Conservation (phyloP, 2,888 invertebrate species). For the Nomada lathburiana region DNA sequence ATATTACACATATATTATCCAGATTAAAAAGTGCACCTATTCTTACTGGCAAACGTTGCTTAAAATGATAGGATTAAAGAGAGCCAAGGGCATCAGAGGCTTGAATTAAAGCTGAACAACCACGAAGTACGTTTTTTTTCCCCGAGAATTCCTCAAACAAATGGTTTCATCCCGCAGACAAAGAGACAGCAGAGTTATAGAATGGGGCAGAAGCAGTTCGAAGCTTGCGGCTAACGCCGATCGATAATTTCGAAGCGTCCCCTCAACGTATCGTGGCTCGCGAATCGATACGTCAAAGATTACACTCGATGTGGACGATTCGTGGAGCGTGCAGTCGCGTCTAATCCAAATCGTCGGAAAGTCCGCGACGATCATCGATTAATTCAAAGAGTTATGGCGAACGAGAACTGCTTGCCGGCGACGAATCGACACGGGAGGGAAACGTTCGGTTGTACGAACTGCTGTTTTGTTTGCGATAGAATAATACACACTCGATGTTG, state of each 20-base stretch:
- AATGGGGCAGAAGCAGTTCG: constrained; percentile 24
- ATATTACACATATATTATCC: too few relatives aligned
- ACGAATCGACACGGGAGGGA: background rate
- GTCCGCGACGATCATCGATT: constrained; percentile 11
- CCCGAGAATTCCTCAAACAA: background rate
- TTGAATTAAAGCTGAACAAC: constrained; percentile 23
- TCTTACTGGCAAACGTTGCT: too few relatives aligned
- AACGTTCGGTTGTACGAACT: background rate
- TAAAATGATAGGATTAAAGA: constrained; percentile 9
- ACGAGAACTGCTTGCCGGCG: too few relatives aligned
- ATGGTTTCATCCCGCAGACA: background rate
- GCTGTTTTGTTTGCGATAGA: constrained; percentile 29
- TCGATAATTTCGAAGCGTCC: constrained; percentile 36
- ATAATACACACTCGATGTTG: constrained; percentile 35
- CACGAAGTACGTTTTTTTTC: constrained; percentile 1
- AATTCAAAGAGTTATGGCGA: background rate
- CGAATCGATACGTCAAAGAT: constrained; percentile 47
- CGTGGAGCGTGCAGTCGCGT: constrained; percentile 5
- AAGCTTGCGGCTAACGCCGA: constrained; percentile 16
- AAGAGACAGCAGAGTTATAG: constrained; percentile 10
- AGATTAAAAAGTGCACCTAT: too few relatives aligned
- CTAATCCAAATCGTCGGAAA: background rate
- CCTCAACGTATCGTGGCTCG: background rate
- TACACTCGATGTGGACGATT: constrained; percentile 3
- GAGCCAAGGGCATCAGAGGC: background rate